Conservation (phyloP, 2,797 vertebrate species). For the Morelia viridis region DNA sequence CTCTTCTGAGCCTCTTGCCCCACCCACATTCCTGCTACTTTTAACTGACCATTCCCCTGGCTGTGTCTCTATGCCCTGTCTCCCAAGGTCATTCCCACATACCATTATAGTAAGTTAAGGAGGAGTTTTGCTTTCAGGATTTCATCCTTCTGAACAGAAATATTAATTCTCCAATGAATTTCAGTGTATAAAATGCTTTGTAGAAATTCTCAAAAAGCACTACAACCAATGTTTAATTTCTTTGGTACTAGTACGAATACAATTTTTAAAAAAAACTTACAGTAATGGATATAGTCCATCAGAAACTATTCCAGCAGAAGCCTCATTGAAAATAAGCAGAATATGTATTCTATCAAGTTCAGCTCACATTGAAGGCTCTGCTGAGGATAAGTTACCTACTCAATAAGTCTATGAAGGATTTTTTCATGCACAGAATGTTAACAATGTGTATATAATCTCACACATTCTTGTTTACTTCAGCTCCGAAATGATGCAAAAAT, state of each 20-base stretch:
- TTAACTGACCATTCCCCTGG: neutral
- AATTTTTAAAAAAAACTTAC: neutral
- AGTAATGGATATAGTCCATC: neutral
- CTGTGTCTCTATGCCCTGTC: neutral
- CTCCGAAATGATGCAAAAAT: neutral
- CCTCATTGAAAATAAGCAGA: neutral
- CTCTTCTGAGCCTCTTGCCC: neutral
- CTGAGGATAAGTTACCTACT: neutral
- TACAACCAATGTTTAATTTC: neutral
- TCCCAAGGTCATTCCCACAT: neutral
- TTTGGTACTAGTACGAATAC: neutral
- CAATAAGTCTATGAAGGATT: neutral
- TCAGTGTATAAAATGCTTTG: neutral
- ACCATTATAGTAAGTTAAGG: neutral
- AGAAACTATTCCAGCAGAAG: neutral
- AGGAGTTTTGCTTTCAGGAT: neutral
- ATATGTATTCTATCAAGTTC: neutral
- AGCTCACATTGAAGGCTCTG: neutral
- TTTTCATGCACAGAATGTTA: neutral
- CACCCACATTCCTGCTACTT: neutral
- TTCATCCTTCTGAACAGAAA: neutral
- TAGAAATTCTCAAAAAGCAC: constrained; percentile 4
- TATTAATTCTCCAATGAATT: neutral
- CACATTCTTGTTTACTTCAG: neutral
- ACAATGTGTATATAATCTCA: neutral